Evolutionary conservation across 2,888 invertebrate genomes (phyloP), one percentile per base, ranked within the genome.

Genomic region (Tetropium fuscum): DNA sequence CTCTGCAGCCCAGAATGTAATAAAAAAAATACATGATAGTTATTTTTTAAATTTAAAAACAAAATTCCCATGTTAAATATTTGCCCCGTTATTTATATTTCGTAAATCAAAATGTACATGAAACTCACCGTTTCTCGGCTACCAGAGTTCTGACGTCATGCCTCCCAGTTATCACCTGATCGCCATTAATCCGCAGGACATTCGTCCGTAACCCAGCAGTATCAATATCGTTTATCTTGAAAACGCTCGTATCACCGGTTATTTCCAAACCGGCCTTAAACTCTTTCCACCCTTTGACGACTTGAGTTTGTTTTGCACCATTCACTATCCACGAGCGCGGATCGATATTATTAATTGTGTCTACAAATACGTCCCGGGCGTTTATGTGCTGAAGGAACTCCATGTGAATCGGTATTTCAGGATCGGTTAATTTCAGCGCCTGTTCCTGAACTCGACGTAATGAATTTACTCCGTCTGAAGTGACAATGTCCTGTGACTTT

Each of bases 241-340:
- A 77, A 20, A 84, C 79, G 44, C 75, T 79, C 20, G 82, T 80
- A 2, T 81, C 80, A 1, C 82, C 80, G 11, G 70, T 71, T 3
- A 87, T 80, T 48, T 73, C 66, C 7, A 88, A 66, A 69, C 83
- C 79, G 11, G 75, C 73, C 2, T 71, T 69, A 63, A 86, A 83
- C 2, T 68, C 72, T 71, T 88, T 88, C 32, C 64, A 66, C 4
- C 86, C 87, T 16, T 79, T 78, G 43, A 88, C 79, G 6, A 80
- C 64, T 71, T 84, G 82, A 19, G 80, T 63, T 11, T 81, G 76
- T 2, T 81, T 71, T 1, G 68, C 70, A 62, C 83, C 81, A 13
- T 80, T 78, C 48, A 78, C 76, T 1, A 86, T 76, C 68, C 84
- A 82, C 18, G 79, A 73, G 19, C 77, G 70, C 7, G 84, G 67